A percentile compares a stretch with the other conserved stretches of the same genome.
phyloP scores from a whole-genome alignment of 2,113 vertebrate genomes.

The Ovis aries region ARS-UI_Ramb_v3.0 NC_056054.1:123702001-123702500 shows the following conservation, averaged over 20 bases:
- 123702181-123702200: background rate
- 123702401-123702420: background rate
- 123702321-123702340: background rate
- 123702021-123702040: background rate
- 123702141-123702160: background rate
- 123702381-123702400: background rate
- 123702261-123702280: background rate
- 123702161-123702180: background rate
- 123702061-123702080: background rate
- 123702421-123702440: background rate
- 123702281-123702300: background rate
- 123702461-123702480: background rate
- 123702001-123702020: background rate
- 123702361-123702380: background rate
- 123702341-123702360: background rate
- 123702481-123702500: background rate
- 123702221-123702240: background rate
- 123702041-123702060: background rate
- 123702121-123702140: background rate
- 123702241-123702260: background rate
- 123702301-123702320: background rate
- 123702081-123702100: background rate
- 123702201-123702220: background rate
- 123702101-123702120: background rate
- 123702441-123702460: background rate